Conservation (phyloP, 2,113 vertebrate genomes). For the Harpagus bidentatus region DNA sequence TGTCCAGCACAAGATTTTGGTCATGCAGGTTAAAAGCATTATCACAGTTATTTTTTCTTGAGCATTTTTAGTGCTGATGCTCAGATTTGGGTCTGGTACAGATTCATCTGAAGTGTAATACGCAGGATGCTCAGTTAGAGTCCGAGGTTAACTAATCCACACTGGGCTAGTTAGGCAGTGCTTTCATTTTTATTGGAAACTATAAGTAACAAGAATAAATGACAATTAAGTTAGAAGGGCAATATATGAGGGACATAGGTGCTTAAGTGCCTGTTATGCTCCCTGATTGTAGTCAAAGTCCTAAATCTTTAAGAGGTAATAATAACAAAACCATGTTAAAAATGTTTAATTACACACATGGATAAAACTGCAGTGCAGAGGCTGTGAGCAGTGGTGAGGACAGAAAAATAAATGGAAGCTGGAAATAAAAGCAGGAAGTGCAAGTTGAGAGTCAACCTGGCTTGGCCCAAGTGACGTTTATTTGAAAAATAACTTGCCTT, state of each 20-base stretch:
- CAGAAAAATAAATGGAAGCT: not conserved
- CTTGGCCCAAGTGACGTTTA: not conserved
- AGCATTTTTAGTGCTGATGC: not conserved
- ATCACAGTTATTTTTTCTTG: rapidly evolving
- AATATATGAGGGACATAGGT: not conserved
- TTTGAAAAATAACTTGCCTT: not conserved
- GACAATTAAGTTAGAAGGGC: not conserved
- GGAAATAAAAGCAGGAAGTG: constrained; percentile 10
- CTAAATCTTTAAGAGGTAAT: not conserved
- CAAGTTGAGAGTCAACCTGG: not conserved
- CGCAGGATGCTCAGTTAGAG: not conserved
- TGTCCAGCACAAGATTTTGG: not conserved
- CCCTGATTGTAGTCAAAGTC: not conserved
- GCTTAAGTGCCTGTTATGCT: not conserved
- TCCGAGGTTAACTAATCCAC: not conserved
- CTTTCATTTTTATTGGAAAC: not conserved
- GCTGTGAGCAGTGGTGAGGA: not conserved
- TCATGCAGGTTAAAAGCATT: not conserved
- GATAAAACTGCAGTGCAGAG: not conserved
- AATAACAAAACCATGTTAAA: not conserved
- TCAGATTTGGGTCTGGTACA: not conserved
- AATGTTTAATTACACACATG: not conserved
- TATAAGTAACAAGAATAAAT: not conserved
- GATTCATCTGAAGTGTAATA: no score
- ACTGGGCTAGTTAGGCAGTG: not conserved